A percentile compares a stretch with the other conserved stretches of the same genome.
phyloP scores from a whole-genome alignment of 2,113 vertebrate genomes.

The Dascyllus trimaculatus region DNA sequence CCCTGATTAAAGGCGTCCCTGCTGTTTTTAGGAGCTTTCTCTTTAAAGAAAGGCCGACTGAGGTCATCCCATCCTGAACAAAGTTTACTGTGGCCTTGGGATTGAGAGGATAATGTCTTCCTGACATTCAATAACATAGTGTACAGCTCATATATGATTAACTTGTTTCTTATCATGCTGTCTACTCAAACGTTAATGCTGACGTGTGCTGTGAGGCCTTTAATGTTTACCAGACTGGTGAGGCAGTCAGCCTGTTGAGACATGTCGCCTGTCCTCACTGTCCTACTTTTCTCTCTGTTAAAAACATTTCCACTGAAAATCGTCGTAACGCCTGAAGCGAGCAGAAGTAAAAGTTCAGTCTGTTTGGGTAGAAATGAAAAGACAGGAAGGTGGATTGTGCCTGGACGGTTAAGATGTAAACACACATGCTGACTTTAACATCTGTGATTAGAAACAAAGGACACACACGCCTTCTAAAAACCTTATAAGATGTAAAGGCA shows the following conservation, averaged over 20 bases:
- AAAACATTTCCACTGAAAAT: neutral
- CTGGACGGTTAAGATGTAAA: too few species aligned
- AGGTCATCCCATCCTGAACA: neutral
- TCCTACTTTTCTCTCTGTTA: constrained; percentile 19
- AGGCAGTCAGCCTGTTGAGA: neutral
- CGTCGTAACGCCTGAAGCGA: neutral
- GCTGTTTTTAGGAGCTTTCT: constrained; percentile 4
- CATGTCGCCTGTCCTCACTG: neutral
- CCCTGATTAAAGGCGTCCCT: neutral
- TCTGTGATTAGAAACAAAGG: neutral
- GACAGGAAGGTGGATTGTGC: too few species aligned
- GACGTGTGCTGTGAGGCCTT: constrained; percentile 2
- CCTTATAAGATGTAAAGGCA: neutral
- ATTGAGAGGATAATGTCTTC: neutral
- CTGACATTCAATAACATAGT: neutral
- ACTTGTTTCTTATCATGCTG: constrained; percentile 12
- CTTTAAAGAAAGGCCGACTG: neutral
- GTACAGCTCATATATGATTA: constrained; percentile 11
- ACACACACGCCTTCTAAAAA: too few species aligned
- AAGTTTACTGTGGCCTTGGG: neutral
- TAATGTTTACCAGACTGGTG: constrained; percentile 21
- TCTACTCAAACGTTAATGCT: constrained; percentile 5
- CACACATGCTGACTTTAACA: neutral
- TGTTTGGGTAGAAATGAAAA: too few species aligned
- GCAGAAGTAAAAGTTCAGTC: neutral